Base-by-base conservation (phyloP, 2,113 vertebrate species). In the Lepisosteus oculatus region DNA sequence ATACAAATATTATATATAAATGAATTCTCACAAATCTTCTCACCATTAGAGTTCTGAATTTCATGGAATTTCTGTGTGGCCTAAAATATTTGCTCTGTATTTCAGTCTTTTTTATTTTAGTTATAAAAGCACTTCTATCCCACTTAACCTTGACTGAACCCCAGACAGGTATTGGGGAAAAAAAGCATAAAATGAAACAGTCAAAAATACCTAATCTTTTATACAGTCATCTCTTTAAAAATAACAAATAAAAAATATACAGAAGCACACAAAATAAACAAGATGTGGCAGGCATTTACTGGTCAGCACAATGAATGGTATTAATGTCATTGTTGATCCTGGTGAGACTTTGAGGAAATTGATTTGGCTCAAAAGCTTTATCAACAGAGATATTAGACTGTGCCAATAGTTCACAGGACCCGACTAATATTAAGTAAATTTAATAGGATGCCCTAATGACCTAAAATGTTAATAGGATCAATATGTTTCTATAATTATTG, bases 1-100 rank as follows among this genome's bases (percentile, higher is more conserved):
- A 43, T 29, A 75, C 74, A 70, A 78, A 8, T 7, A 72, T 68
- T 62, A 70, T 61, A 44, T 70, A 72, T 62, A 66, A 11, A 63
- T 3, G 61, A 12, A 9, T 42, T 59, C 45, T 59, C 68, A 64
- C 67, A 45, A 44, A 65, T 70, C 11, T 57, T 29, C 29, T 29
- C 1, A 29, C 29, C 29, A 29, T 29, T 29, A 29, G 29, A 29
- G 29, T 29, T 29, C 29, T 29, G 29, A 29, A 29, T 29, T 2
- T 29, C 29, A 29, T 29, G 29, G 29, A 29, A 29, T 29, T 29
- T 29, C 0, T 29, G 71, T 70, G 71, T 64, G 61, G 66, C 61
- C 69, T 29, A 29, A 29, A 29, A 29, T 29, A 29, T 29, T 29
- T 29, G 29, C 29, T 29, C 29, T 29, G 29, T 29, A 29, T 29